These are phyloP conservation scores for Diabrotica balteata DNA, from an alignment of 2,888 invertebrate genomes.

Conservation along the genomic window DNA sequence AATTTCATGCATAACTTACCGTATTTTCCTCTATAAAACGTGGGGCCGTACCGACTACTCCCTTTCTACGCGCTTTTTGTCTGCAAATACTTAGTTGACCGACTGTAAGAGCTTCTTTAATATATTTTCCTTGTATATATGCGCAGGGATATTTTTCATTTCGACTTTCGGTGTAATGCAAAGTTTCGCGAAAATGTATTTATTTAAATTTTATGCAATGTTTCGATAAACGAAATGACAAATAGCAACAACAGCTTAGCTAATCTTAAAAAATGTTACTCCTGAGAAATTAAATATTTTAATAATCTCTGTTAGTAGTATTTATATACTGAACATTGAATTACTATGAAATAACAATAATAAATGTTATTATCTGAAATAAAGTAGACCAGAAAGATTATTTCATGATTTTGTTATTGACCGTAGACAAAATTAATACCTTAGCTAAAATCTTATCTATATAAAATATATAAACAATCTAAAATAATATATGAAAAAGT, in stretches of 20 bases:
- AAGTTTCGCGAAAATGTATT: slow-evolving; percentile 19
- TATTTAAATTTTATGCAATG: slow-evolving; percentile 26
- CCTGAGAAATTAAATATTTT: no score
- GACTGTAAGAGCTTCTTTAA: slow-evolving; percentile 42
- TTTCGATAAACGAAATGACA: slow-evolving; percentile 18
- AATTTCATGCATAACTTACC: slow-evolving; percentile 47
- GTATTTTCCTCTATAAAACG: slow-evolving; percentile 32
- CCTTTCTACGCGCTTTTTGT: slow-evolving; percentile 25
- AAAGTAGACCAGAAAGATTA: no score
- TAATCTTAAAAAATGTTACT: no score
- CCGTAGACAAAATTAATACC: no score
- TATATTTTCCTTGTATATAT: slow-evolving; percentile 42
- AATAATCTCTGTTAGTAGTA: no score
- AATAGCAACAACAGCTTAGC: not conserved
- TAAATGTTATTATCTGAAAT: no score
- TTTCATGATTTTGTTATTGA: no score
- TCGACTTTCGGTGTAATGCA: slow-evolving; percentile 10
- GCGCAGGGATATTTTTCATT: slow-evolving; percentile 34
- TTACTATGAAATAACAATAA: no score
- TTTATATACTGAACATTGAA: no score
- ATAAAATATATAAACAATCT: no score
- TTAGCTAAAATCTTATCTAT: no score
- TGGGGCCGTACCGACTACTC: slow-evolving; percentile 27
- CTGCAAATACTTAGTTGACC: slow-evolving; percentile 34
- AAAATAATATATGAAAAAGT: no score